Conservation (phyloP, 2,113 vertebrate species). For the Rhabdornis inornatus region DNA sequence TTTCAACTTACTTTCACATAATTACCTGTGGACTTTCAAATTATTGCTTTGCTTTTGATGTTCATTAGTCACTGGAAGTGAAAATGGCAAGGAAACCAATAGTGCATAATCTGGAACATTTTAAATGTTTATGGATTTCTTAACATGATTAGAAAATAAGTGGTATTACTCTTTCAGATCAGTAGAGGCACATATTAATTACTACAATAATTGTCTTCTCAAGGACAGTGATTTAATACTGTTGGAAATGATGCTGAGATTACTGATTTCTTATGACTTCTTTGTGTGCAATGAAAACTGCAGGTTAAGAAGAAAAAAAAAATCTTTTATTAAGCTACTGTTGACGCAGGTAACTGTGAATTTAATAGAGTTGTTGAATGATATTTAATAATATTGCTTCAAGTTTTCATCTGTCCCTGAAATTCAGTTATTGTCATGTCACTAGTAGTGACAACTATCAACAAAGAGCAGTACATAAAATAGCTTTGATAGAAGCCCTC, state of each 20-base stretch:
- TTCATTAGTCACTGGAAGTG: slow-evolving; percentile 49
- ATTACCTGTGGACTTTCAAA: slow-evolving; percentile 47
- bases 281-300: not conserved
- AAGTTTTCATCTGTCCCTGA: not conserved
- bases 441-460: not conserved
- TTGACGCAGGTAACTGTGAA: not conserved
- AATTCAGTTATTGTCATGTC: not conserved
- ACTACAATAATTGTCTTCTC: not conserved
- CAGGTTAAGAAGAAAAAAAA: not conserved
- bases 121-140: slow-evolving; percentile 57
- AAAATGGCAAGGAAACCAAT: slow-evolving; percentile 47
- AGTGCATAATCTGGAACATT: slow-evolving; percentile 27
- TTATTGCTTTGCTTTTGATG: not conserved
- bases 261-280: not conserved
- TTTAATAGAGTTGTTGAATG: not conserved
- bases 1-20: slow-evolving; percentile 47
- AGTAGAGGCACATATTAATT: slow-evolving; percentile 7
- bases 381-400: not conserved
- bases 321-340: not conserved
- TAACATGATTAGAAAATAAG: slow-evolving; percentile 43
- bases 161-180: not conserved
- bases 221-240: not conserved
- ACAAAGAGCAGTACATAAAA: not conserved
- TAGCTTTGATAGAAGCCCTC: not conserved
- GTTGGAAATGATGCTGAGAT: not conserved